Evolutionary conservation across 2,113 vertebrate genomes (phyloP).

Genomic region (Takifugu bimaculatus): DNA sequence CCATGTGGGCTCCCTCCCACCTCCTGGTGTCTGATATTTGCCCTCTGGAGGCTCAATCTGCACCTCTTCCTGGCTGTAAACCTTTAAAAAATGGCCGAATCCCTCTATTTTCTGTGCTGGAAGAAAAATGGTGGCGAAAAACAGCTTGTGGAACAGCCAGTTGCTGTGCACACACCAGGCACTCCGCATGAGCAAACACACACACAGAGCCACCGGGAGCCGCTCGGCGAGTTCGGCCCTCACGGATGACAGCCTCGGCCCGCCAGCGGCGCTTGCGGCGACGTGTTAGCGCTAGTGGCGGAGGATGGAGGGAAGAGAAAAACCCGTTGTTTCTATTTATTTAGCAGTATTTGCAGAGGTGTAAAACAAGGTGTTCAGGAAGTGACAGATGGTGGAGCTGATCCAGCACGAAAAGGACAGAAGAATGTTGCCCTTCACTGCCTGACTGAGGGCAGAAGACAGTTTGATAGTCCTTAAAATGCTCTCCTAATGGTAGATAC

Average conservation of each 20-base stretch:
- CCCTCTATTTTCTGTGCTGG: constrained; percentile 20
- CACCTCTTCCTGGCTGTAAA: constrained; percentile 12
- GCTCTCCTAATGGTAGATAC: too few species aligned
- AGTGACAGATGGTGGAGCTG: constrained; percentile 2
- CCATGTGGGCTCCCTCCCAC: constrained; percentile 30
- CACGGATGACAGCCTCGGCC: neutral
- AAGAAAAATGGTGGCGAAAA: constrained; percentile 28
- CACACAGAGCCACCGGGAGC: neutral
- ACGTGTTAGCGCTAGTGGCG: constrained; percentile 15
- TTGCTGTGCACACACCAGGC: constrained; percentile 10
- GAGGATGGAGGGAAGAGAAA: neutral
- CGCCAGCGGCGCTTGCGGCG: too few species aligned
- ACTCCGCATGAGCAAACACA: constrained; percentile 22
- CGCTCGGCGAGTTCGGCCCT: constrained; percentile 2
- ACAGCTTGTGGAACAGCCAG: constrained; percentile 18
- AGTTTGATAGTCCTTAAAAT: too few species aligned
- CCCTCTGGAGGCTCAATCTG: constrained; percentile 24
- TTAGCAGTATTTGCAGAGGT: constrained; percentile 27
- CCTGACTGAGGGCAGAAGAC: too few species aligned
- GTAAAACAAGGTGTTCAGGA: constrained; percentile 3
- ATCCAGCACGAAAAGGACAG: too few species aligned
- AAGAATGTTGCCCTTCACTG: too few species aligned
- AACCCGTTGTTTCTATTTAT: constrained; percentile 16
- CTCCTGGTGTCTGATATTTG: constrained; percentile 31
- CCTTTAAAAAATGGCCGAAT: constrained; percentile 13